A percentile compares a stretch with the other conserved stretches of the same genome.
Evolutionary conservation across 2,113 vertebrate genomes (phyloP).

Genomic region (Pelobates fuscus): DNA sequence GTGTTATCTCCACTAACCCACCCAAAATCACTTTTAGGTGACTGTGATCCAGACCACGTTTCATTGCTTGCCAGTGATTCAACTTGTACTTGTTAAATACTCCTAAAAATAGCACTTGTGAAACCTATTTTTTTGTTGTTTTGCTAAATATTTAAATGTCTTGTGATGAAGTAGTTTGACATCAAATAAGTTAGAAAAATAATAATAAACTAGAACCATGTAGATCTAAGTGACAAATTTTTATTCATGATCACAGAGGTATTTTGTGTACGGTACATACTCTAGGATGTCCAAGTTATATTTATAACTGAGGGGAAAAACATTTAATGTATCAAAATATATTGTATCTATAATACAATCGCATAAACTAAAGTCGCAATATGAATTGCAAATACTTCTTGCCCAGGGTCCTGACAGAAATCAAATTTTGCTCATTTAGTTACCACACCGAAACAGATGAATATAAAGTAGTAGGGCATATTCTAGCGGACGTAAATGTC

Average conservation of each 20-base stretch:
- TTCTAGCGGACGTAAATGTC: constrained; percentile 22
- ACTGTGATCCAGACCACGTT: constrained; percentile 28
- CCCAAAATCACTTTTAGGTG: constrained; percentile 30
- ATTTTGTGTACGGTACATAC: too few species aligned
- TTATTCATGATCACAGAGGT: too few species aligned
- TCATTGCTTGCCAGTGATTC: constrained; percentile 29
- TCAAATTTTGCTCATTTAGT: constrained; percentile 22
- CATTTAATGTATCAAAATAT: too few species aligned
- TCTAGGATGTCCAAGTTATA: too few species aligned
- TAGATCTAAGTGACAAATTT: too few species aligned
- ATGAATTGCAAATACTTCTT: neutral
- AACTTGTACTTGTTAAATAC: constrained; percentile 37
- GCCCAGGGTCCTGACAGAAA: neutral
- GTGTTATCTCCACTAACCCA: neutral
- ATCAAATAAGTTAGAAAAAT: neutral
- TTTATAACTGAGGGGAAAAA: too few species aligned
- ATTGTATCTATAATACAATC: too few species aligned
- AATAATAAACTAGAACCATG: neutral
- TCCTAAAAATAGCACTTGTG: constrained; percentile 35
- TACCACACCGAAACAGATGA: constrained; percentile 3
- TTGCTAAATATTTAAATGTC: neutral
- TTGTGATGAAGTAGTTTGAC: neutral
- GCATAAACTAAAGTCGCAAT: neutral
- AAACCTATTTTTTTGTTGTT: constrained; percentile 13
- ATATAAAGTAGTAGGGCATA: constrained; percentile 12